Base-by-base conservation (phyloP, 2,888 invertebrate species). In the Nematopogon swammerdamellus region DNA sequence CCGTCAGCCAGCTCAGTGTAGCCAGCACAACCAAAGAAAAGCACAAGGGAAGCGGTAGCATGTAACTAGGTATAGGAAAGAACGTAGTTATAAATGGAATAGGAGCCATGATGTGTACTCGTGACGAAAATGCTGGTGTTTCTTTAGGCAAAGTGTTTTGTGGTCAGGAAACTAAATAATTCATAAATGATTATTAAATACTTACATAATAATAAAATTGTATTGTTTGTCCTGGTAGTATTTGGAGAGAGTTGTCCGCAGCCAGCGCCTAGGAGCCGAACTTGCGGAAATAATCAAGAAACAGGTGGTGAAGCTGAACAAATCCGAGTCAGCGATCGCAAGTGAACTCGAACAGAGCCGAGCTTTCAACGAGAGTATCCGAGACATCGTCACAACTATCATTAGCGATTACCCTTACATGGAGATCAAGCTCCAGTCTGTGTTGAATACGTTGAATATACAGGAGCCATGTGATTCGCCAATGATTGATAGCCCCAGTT, bases 261-360 rank as follows among this genome's bases (percentile, higher is more conserved):
- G 85, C 57, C 92, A 92, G 63, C 84, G 86, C 25, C 85, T 87
- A 53, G 83, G 86, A 25, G 83, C 76, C 54, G 81, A 87, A 57
- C 81, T 87, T 49, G 60, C 71, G 1, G 76, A 76, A 2, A 70
- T 85, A 1, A 63, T 79, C 1, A 80, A 80, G 51, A 67, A 73
- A 0, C 72, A 72, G 49, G 67, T 69, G 0, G 54, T 77, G 1
- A 65, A 63, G 42, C 60, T 69, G 2, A 65, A 59, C 52, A 77
- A 73, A 46, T 72, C 80, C 0, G 82, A 84, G 51, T 57, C 70
- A 0, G 57, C 72, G 1, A 64, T 88, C 6, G 67, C 81, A 2
- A 63, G 70, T 1, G 86, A 88, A 58, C 80, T 83, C 57, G 65
- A 74, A 16, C 83, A 83, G 49, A 86, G 87, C 50, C 70, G 69